Evolutionary conservation across 2,797 vertebrate species (phyloP).

Genomic region (Potorous gilbertii): DNA sequence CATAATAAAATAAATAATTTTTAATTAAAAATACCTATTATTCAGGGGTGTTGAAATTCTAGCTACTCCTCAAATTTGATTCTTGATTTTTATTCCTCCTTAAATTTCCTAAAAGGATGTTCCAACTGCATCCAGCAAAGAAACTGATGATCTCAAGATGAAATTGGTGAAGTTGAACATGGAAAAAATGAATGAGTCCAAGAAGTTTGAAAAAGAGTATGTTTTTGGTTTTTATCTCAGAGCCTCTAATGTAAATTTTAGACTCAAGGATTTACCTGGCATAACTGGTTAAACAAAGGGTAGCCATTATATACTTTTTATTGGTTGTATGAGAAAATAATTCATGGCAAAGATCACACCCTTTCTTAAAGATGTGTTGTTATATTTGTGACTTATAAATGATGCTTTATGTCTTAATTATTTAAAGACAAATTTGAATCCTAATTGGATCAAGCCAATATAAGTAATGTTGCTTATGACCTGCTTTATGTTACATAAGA

Average conservation of each 20-base stretch:
- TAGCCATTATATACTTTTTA: not conserved
- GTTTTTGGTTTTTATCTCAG: constrained; percentile 63
- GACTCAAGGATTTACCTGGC: not conserved
- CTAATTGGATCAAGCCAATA: not conserved
- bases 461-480: constrained; percentile 16
- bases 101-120: constrained; percentile 68
- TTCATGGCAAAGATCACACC: constrained; percentile 28
- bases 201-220: constrained; percentile 88
- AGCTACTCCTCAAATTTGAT: constrained; percentile 25
- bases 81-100: constrained; percentile 21
- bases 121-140: constrained; percentile 81
- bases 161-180: constrained; percentile 89
- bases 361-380: constrained; percentile 8
- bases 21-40: constrained; percentile 1
- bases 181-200: constrained; percentile 85
- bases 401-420: constrained; percentile 20
- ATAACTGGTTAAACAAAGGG: not conserved
- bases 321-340: constrained; percentile 47
- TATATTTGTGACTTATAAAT: constrained; percentile 31
- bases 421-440: constrained; percentile 15
- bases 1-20: not conserved
- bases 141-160: constrained; percentile 88
- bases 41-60: constrained; percentile 2
- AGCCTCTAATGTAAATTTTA: not conserved
- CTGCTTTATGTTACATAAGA: not conserved